phyloP scores from a whole-genome alignment of 2,797 vertebrate genomes.

The Arrhamphus sclerolepis region DNA sequence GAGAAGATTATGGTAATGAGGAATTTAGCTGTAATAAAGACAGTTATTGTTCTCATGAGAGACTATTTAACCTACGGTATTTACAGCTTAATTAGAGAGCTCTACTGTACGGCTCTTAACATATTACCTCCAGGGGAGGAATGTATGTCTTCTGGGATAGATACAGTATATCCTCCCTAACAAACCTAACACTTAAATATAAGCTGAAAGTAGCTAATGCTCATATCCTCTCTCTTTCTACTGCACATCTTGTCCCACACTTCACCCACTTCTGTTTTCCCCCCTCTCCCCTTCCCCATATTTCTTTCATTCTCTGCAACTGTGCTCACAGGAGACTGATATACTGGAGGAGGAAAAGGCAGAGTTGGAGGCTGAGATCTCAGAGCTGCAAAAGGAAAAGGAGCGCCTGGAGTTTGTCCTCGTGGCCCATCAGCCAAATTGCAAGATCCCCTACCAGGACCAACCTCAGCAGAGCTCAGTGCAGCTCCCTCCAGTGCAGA shows the following conservation, averaged over 20 bases:
- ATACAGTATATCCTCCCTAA: conserved; percentile 17
- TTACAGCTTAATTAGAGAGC: conserved; percentile 43
- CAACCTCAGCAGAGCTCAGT: conserved; percentile 61
- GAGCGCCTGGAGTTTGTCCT: conserved; percentile 95
- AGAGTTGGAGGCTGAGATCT: conserved; percentile 94
- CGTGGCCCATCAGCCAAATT: conserved; percentile 92
- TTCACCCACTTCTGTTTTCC: conserved; percentile 33
- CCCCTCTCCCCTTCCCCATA: neutral
- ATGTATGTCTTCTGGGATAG: conserved; percentile 16
- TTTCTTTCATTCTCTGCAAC: conserved; percentile 36
- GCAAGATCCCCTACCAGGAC: conserved; percentile 90
- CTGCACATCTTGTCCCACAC: conserved; percentile 13
- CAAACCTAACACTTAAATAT: no score
- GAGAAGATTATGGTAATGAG: conserved; percentile 30
- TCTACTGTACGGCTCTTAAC: conserved; percentile 30
- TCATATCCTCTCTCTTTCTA: conserved; percentile 18
- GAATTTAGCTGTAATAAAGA: conserved; percentile 32
- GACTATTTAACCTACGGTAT: conserved; percentile 27
- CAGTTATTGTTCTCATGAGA: conserved; percentile 35
- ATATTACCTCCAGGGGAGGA: conserved; percentile 25
- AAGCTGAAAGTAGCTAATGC: conserved; percentile 22
- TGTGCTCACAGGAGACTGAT: conserved; percentile 89
- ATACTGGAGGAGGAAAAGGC: conserved; percentile 95
- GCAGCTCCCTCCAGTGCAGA: conserved; percentile 67
- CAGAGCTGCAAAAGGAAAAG: conserved; percentile 95